Percentiles rank a stretch among this genome's conserved stretches.
Evolutionary conservation across 2,888 invertebrate genomes (phyloP).

Genomic region (Acrobasis suavella): DNA sequence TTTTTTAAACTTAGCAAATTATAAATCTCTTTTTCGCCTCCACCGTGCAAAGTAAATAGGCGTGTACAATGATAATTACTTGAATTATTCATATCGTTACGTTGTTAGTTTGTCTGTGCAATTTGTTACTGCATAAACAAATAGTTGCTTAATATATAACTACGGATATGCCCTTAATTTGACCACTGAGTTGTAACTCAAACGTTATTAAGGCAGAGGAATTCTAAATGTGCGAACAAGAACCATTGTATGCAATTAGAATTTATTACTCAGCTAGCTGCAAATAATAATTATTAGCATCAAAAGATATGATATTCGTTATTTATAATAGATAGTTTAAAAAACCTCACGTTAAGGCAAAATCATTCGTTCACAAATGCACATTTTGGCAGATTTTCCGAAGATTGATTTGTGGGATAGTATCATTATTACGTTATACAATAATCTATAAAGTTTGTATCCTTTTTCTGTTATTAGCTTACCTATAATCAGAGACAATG

Average conservation of each 20-base stretch:
- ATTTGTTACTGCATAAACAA: slow-evolving; percentile 16
- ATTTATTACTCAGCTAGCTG: background rate
- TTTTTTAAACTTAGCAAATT: too few relatives aligned
- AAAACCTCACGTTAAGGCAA: too few relatives aligned
- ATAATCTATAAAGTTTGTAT: too few relatives aligned
- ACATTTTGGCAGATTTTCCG: too few relatives aligned
- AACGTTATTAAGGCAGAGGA: slow-evolving; percentile 7
- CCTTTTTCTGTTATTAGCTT: too few relatives aligned
- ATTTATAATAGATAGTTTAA: too few relatives aligned
- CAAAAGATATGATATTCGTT: too few relatives aligned
- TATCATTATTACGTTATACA: too few relatives aligned
- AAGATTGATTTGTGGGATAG: too few relatives aligned
- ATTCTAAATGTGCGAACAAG: background rate
- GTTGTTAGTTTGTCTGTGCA: slow-evolving; percentile 10
- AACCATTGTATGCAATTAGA: background rate
- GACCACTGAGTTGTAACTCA: slow-evolving; percentile 4
- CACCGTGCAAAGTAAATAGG: slow-evolving; percentile 7
- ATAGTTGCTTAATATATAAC: slow-evolving; percentile 1
- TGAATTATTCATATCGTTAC: slow-evolving; percentile 9
- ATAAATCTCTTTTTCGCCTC: background rate
- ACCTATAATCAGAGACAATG: too few relatives aligned
- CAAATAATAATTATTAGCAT: too few relatives aligned
- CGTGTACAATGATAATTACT: slow-evolving; percentile 5
- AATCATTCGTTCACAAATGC: too few relatives aligned
- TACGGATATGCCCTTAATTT: slow-evolving; percentile 17